These are phyloP conservation scores for Sphecodes monilicornis DNA, from an alignment of 2,888 invertebrate genomes.

Conservation along the genomic window DNA sequence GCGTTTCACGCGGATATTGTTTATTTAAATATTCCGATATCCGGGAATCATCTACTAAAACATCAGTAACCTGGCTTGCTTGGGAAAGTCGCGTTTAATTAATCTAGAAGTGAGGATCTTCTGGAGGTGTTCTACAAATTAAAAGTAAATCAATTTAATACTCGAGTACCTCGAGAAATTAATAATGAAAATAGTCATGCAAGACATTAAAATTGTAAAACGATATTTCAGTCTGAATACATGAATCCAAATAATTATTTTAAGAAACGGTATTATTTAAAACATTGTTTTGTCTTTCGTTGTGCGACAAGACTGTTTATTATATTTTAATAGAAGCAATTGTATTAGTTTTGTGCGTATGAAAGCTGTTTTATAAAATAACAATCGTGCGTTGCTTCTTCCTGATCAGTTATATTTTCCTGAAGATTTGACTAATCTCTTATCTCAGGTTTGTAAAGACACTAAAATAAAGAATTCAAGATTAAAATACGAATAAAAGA, in stretches of 20 bases:
- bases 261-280: not conserved
- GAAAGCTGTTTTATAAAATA: too few species aligned
- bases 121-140: not conserved
- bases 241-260: not conserved
- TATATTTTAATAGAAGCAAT: not conserved
- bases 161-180: not conserved
- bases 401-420: too few species aligned
- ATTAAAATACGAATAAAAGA: not conserved
- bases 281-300: not conserved
- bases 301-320: not conserved
- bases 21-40: not conserved
- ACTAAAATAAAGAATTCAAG: not conserved
- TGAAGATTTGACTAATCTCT: too few species aligned
- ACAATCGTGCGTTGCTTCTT: too few species aligned
- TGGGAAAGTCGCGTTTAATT: not conserved
- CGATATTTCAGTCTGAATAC: not conserved
- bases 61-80: not conserved
- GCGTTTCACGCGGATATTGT: not conserved
- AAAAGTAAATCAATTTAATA: not conserved
- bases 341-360: not conserved
- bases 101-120: not conserved
- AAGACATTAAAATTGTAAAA: not conserved
- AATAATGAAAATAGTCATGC: not conserved
- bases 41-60: not conserved
- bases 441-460: too few species aligned